A percentile compares a stretch with the other conserved stretches of the same genome.
Evolutionary conservation across 2,113 vertebrate species (phyloP).

Genomic region (Oenanthe oenanthe): DNA sequence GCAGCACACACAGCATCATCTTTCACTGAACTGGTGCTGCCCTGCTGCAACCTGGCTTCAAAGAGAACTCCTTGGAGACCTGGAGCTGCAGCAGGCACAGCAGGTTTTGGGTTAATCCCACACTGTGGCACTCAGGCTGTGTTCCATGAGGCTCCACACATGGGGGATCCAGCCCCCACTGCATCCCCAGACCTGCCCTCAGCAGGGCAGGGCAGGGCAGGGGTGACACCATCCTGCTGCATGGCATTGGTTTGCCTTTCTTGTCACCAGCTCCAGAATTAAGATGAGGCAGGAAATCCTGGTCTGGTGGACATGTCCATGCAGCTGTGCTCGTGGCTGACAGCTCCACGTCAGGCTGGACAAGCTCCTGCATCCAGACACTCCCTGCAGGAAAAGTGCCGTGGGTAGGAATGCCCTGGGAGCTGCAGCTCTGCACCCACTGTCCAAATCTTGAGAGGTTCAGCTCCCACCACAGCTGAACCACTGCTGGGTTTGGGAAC

Average conservation of each 20-base stretch:
- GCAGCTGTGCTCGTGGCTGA: background rate
- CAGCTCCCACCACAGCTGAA: background rate
- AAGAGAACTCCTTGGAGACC: background rate
- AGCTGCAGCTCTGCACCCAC: background rate
- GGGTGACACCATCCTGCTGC: background rate
- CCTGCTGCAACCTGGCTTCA: background rate
- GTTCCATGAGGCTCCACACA: background rate
- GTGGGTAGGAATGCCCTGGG: background rate
- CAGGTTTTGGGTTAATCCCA: background rate
- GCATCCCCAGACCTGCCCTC: background rate
- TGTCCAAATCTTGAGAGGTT: background rate
- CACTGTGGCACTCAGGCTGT: accelerated
- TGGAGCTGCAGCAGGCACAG: background rate
- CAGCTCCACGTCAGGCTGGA: background rate
- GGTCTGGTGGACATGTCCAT: background rate
- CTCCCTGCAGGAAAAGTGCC: background rate
- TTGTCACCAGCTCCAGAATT: background rate
- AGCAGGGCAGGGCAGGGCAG: background rate
- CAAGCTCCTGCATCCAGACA: background rate
- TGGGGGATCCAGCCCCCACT: background rate
- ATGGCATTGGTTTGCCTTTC: background rate
- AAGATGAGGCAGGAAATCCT: background rate
- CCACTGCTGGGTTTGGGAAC: background rate
- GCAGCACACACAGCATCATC: background rate
- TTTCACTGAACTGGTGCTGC: background rate